Evolutionary conservation across 2,797 vertebrate species (phyloP).

Genomic region (Sparidentex hasta): DNA sequence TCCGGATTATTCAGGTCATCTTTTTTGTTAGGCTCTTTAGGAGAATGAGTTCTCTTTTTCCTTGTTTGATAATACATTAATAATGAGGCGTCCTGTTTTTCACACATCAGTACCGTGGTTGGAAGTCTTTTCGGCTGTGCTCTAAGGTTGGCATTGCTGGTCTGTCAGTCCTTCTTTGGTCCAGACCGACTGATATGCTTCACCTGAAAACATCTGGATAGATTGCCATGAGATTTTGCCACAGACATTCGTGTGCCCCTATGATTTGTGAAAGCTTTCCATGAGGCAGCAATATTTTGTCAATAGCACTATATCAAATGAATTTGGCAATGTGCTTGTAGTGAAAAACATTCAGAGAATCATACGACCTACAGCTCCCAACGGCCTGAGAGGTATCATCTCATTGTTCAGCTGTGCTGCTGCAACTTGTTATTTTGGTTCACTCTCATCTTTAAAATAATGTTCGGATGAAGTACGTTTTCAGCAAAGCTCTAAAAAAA

Average conservation of each 20-base stretch:
- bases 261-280: conserved; percentile 1
- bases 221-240: not conserved
- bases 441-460: not conserved
- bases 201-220: not conserved
- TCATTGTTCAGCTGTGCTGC: not conserved
- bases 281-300: not conserved
- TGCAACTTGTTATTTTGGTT: not conserved
- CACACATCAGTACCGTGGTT: not conserved
- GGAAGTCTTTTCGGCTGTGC: not conserved
- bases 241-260: not conserved
- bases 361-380: not conserved
- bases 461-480: no score
- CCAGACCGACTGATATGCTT: conserved; percentile 1
- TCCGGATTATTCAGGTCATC: conserved; percentile 2
- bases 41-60: not conserved
- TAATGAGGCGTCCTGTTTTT: not conserved
- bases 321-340: not conserved
- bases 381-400: not conserved
- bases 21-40: not conserved
- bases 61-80: not conserved
- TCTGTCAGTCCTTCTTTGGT: not conserved
- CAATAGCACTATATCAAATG: no score
- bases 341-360: not conserved
- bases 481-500: no score
- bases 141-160: not conserved